Evolutionary conservation across 1,140 invertebrate species (phyloP).

Genomic region (Drosophila watanabei): DNA sequence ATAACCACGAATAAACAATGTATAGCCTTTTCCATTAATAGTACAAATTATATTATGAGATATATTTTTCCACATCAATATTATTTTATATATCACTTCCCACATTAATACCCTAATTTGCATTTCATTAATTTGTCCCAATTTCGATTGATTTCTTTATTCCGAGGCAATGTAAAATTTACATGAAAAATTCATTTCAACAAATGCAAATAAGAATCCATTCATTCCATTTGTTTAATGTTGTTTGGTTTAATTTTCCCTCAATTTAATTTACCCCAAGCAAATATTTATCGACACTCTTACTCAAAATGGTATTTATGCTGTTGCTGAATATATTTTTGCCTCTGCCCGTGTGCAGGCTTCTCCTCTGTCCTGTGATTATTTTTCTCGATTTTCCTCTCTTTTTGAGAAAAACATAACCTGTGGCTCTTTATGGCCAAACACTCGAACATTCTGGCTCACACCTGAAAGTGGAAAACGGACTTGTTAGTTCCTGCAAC

Average conservation of each 20-base stretch:
- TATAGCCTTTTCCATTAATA: neutral
- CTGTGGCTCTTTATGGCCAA: conserved; percentile 71
- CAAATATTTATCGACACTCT: conserved; percentile 70
- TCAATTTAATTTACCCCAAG: conserved; percentile 57
- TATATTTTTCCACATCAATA: neutral
- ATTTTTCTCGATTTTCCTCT: conserved; percentile 17
- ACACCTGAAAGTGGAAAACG: conserved; percentile 43
- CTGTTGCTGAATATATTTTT: conserved; percentile 7
- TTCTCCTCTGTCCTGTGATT: conserved; percentile 20
- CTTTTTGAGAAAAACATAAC: conserved; percentile 47
- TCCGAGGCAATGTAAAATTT: neutral
- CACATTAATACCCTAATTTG: conserved; percentile 3
- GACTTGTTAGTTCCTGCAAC: conserved; percentile 65
- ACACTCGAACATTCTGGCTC: conserved; percentile 34
- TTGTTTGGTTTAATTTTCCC: conserved; percentile 37
- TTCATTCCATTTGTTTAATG: conserved; percentile 48
- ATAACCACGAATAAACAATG: neutral
- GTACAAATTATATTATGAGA: neutral
- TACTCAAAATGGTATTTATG: conserved; percentile 40
- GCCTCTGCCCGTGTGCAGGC: neutral
- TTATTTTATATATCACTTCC: too few relatives aligned
- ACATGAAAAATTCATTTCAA: conserved; percentile 15
- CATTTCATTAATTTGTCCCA: conserved; percentile 2
- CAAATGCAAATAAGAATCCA: conserved; percentile 16
- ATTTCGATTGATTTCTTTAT: neutral